These are phyloP conservation scores for Caenorhabditis doughertyi DNA, from an alignment of 2,888 invertebrate genomes.

Conservation along the genomic window DNA sequence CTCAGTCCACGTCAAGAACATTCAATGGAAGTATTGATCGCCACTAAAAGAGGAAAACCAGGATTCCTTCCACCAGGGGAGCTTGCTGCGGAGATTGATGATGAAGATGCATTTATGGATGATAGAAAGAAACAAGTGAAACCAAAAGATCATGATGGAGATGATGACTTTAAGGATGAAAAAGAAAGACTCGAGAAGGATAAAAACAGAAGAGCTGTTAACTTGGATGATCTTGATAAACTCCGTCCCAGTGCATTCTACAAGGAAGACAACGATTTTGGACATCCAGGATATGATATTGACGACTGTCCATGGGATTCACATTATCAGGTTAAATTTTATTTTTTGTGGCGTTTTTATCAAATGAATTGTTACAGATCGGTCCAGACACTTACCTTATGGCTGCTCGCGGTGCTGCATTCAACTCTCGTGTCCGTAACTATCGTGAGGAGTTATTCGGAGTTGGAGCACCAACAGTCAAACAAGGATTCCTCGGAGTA, in stretches of 20 bases:
- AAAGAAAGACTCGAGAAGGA: constrained; percentile 77
- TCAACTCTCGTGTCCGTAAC: constrained; percentile 87
- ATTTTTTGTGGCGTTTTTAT: no score
- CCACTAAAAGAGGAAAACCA: constrained; percentile 78
- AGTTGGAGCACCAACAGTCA: constrained; percentile 78
- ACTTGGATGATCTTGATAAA: constrained; percentile 72
- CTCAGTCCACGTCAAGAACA: constrained; percentile 79
- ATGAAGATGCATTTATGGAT: constrained; percentile 74
- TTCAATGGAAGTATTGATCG: constrained; percentile 81
- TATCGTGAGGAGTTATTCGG: constrained; percentile 79
- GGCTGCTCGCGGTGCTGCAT: constrained; percentile 93
- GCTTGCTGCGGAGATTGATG: constrained; percentile 71
- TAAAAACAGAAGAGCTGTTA: constrained; percentile 64
- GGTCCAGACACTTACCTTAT: constrained; percentile 97
- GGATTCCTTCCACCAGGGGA: constrained; percentile 73
- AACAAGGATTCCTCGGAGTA: constrained; percentile 78
- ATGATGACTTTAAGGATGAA: constrained; percentile 72
- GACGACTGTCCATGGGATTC: constrained; percentile 83
- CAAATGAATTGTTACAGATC: constrained; percentile 87
- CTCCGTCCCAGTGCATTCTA: constrained; percentile 77
- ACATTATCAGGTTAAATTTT: constrained; percentile 85
- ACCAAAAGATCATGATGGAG: constrained; percentile 53
- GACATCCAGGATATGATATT: constrained; percentile 75
- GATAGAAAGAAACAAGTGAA: constrained; percentile 68
- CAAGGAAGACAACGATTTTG: constrained; percentile 74